Evolutionary conservation across 2,797 vertebrate species (phyloP), one percentile per base, ranked within the genome.

Genomic region (Octomys mimax): DNA sequence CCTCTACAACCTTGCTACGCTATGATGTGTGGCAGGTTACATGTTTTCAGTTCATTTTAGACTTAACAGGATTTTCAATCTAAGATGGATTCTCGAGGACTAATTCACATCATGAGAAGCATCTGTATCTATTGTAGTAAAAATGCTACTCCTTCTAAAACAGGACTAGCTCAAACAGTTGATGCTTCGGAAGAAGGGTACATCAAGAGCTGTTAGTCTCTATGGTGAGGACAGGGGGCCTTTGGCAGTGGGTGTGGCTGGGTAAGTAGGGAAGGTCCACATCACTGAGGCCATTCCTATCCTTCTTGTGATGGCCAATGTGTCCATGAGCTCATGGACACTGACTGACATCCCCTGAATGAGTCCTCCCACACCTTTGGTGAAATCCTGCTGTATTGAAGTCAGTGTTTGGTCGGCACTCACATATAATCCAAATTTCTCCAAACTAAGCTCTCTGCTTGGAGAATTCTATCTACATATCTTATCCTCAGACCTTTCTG

Each of bases 361-460:
- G 28, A 13, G 28, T 42, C 59, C 81, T 68, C 33, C 13, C 22
- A 62, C 33, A 66, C 14, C 0, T 73, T 61, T n/a, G 73, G 42
- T 73, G 85, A 93, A 78, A 46, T 46, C n/a, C 11, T 61, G 73
- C 31, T 62, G 42, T 75, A 14, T 6, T 71, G 7, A n/a, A 71
- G 18, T 59, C 18, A 93, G 5, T 31, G 42, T 75, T 62, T 81
- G 39, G 10, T 39, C 11, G 78, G 22, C 5, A 81, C 71, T 93
- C 88, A 64, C n/a, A 71, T 54, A 28, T 22, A 13, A 93, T 59
- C 57, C n/a, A 94, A n/a, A 10, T 84, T 75, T 75, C 87, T 87
- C 39, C 39, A 91, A 57, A 81, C 36, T 70, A n/a, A 31, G 22
- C 16, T 88, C 8, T 8, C 9, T 77, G 22, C 70, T 36, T 77